Base-by-base conservation (phyloP, 2,888 invertebrate species). In the Helicoverpa assulta region DNA sequence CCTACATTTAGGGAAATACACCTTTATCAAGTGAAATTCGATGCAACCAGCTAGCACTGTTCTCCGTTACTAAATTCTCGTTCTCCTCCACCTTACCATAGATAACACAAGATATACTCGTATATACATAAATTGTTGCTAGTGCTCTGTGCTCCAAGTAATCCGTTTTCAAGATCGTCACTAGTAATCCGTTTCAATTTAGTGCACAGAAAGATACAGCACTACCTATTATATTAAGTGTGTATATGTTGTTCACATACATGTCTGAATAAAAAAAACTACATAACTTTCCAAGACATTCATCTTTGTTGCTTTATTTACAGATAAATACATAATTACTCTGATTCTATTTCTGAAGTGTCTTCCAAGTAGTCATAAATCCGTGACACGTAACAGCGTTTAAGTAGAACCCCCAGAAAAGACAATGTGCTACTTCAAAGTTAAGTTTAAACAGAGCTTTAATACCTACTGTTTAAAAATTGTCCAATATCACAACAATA, bases 121-220 rank as follows among this genome's bases (percentile, higher is more conserved):
- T 5, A 47, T 16, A 71, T 29, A 60, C 50, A 65, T 57, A 40
- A 57, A 78, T 65, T 43, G 43, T 60, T 59, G 72, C 52, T 50
- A 21, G 8, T 52, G 21, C 26, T 43, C 21, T 37, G 29, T 59
- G 47, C 47, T 65, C 12, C 21, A 59, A 19, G 52, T 66, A 73
- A 65, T 74, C 65, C 56, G 74, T 60, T 78, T 65, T 73, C 56
- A 40, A 56, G 55, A 56, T 52, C 56, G 64, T 64, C 52, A 70
- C 77, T 64, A 64, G 59, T 74, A 53, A 78, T 78, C 55, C 56
- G 66, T 78, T 78, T 73, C 59, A 65, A 74, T 74, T 78, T 73
- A 59, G 40, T 56, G 19, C 37, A 1, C 10, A 43, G 55, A 55
- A 78, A 52, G 51, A 26, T 55, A 59, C 18, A n/a, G 19, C 59